These are phyloP conservation scores for Danio tinwini DNA, from an alignment of 2,797 vertebrate species.

Conservation along the genomic window DNA sequence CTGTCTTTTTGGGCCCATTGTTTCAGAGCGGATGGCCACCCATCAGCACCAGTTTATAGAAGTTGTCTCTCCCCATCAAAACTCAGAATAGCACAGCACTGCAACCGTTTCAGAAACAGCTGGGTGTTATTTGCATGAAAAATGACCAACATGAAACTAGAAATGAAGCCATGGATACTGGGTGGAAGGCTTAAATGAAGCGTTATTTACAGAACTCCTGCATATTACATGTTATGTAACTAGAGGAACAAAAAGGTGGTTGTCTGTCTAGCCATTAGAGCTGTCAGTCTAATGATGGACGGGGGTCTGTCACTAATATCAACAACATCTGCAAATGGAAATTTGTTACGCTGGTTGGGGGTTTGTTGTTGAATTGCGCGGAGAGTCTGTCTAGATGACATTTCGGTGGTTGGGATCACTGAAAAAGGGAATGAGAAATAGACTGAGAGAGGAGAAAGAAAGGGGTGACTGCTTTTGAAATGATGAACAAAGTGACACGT, in stretches of 20 bases:
- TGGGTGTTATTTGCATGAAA: conserved; percentile 70
- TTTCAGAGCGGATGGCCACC: conserved; percentile 30
- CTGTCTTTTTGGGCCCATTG: background rate
- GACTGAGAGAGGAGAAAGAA: background rate
- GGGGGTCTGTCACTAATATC: background rate
- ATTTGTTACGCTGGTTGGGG: conserved; percentile 50
- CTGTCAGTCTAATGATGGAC: background rate
- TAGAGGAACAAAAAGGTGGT: conserved; percentile 3
- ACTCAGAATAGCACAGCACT: conserved; percentile 66
- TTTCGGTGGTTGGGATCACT: conserved; percentile 29
- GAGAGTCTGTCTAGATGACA: conserved; percentile 64
- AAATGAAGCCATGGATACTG: conserved; percentile 66
- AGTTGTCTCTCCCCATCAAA: conserved; percentile 64
- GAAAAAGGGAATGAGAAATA: conserved; percentile 3
- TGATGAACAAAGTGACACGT: background rate
- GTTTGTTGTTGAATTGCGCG: conserved; percentile 62
- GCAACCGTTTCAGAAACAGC: conserved; percentile 66
- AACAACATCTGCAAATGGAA: conserved; percentile 49
- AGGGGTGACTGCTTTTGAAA: conserved; percentile 3
- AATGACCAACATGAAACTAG: conserved; percentile 64
- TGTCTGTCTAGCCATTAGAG: conserved; percentile 16
- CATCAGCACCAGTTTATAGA: conserved; percentile 56
- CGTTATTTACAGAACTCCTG: conserved; percentile 52
- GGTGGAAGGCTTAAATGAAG: conserved; percentile 33
- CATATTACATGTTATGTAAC: conserved; percentile 56